Base-by-base conservation (phyloP, 2,113 vertebrate species). In the Glareola pratincola region DNA sequence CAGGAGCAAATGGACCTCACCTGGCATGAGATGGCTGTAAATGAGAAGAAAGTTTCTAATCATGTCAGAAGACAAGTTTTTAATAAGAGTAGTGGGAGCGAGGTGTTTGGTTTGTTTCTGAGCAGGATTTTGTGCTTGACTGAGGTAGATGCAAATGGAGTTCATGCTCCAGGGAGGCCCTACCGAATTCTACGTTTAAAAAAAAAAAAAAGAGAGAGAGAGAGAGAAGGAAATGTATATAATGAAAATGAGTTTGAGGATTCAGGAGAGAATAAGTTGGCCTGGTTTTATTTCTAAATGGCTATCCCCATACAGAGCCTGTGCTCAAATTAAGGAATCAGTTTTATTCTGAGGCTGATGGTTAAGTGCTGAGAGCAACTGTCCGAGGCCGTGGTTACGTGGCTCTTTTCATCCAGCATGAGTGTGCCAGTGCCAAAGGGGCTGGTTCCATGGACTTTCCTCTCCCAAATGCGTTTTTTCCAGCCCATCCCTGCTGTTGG, bases 231-330 rank as follows among this genome's bases (percentile, higher is more conserved):
- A 72, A 79, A 63, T 30, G 6, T 78, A 24, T 68, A 15, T 84
- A 50, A 71, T 71, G 18, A 81, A 86, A 89, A 86, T 56, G 32
- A 56, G 12, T 80, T 78, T 89, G n/a, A 85, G n/a, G 60, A 89
- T 91, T 92, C 84, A 84, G 47, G 80, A 89, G 60, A 84, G 56
- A 96, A 14, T 78, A 84, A 59, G 23, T 50, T 95, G 80, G 22
- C 68, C 80, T 89, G 26, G 6, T 89, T 96, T 92, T 81, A 59
- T 85, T 91, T 95, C 68, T 81, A 30, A 71, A 47, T 84, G 60
- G 0, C 43, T 96, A 54, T 74, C 41, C 47, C 23, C 8, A 12
- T 94, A 27, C 41, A 63, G 29, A 71, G 14, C 29, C 43, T 73
- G 30, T 83, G 41, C n/a, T 92, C 22, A 67, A n/a, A 1, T 80